These are phyloP conservation scores for Oriolus oriolus DNA, from an alignment of 2,113 vertebrate genomes.

Conservation along the genomic window DNA sequence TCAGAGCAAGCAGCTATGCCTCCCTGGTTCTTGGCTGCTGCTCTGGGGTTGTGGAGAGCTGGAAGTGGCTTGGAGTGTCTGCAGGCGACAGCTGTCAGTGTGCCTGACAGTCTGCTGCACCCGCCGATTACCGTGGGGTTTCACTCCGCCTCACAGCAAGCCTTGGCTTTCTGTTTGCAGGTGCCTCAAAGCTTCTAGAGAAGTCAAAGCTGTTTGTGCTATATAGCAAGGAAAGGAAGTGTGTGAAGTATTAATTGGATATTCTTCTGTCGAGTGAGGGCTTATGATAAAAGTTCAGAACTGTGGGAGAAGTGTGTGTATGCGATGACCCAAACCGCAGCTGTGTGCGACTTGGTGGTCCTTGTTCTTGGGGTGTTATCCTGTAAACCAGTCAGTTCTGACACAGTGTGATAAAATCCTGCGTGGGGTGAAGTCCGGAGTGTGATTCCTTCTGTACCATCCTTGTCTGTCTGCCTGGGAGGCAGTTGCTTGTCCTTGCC, in stretches of 20 bases:
- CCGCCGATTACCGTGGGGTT: accelerated
- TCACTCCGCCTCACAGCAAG: not conserved
- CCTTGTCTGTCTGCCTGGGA: not conserved
- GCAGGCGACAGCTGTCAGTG: accelerated
- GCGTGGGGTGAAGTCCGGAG: not conserved
- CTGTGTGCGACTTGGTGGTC: accelerated
- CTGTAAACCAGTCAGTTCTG: not conserved
- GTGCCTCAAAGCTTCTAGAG: not conserved
- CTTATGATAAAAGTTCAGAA: not conserved
- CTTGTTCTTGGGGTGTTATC: not conserved
- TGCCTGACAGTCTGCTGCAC: not conserved
- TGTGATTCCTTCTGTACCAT: not conserved
- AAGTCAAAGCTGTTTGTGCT: not conserved
- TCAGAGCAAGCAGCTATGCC: not conserved
- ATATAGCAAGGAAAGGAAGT: not conserved
- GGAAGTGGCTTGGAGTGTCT: accelerated
- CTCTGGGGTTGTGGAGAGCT: accelerated
- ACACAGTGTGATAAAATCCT: not conserved
- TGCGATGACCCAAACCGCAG: not conserved
- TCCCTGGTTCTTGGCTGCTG: not conserved
- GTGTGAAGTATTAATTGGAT: not conserved
- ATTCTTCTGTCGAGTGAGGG: not conserved
- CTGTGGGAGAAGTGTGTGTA: not conserved
- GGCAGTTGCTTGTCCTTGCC: not conserved
- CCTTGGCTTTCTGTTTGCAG: not conserved